These are phyloP conservation scores for Ageneiosus marmoratus DNA, from an alignment of 2,113 vertebrate genomes.

Conservation along the genomic window DNA sequence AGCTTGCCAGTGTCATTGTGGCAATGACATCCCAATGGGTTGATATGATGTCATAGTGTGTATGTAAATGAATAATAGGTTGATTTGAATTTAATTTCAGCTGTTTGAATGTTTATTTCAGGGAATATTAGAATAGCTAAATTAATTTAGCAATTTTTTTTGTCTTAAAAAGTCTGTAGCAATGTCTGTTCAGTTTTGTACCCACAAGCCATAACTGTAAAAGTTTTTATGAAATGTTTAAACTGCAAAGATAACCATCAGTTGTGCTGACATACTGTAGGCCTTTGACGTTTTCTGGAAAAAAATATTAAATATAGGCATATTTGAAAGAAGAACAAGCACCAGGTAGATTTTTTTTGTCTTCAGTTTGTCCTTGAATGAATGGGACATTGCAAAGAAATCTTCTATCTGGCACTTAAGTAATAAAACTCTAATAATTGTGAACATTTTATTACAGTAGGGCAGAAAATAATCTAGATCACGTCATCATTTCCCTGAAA, in stretches of 20 bases:
- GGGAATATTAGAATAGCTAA: conserved; percentile 72
- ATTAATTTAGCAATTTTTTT: conserved; percentile 64
- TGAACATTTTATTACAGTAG: not conserved
- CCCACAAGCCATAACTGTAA: conserved; percentile 77
- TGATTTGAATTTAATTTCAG: conserved; percentile 47
- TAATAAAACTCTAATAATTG: not conserved
- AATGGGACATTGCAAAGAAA: not conserved
- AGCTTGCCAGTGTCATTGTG: conserved; percentile 55
- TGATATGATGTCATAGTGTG: conserved; percentile 54
- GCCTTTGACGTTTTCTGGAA: conserved; percentile 73
- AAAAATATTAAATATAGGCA: conserved; percentile 8
- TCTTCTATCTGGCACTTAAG: not conserved
- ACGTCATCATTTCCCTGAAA: not conserved
- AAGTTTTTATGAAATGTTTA: conserved; percentile 62
- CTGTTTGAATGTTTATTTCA: conserved; percentile 71
- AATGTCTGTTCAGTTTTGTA: conserved; percentile 78
- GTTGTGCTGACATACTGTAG: conserved; percentile 71
- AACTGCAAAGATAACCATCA: conserved; percentile 70
- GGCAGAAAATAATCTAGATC: not conserved
- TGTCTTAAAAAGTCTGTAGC: conserved; percentile 77
- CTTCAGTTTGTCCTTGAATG: not conserved
- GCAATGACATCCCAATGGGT: conserved; percentile 51
- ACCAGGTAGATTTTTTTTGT: not conserved
- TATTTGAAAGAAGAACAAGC: not conserved
- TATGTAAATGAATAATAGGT: conserved; percentile 52